phyloP scores from a whole-genome alignment of 2,888 invertebrate genomes.

The Drosophila helvetica region DNA sequence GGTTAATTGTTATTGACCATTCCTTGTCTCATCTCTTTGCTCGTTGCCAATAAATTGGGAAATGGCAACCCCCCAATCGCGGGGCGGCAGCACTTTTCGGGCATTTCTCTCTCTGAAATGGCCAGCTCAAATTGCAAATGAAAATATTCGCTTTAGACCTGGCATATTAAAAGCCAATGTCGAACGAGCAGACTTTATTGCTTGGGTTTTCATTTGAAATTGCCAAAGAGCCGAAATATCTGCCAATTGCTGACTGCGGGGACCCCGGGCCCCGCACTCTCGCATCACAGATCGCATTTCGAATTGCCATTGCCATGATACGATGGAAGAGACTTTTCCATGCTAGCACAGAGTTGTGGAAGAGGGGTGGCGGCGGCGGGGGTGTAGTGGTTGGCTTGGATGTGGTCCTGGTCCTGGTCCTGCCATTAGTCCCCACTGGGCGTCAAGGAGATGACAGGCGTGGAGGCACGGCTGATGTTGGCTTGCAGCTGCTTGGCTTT shows the following conservation, averaged over 20 bases:
- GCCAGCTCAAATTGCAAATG: constrained; percentile 22
- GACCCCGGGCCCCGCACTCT: constrained; percentile 19
- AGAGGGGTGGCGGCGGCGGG: not conserved
- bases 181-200: constrained; percentile 70
- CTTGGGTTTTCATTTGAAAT: constrained; percentile 53
- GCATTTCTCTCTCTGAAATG: not conserved
- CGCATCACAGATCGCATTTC: constrained; percentile 51
- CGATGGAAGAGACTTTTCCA: not conserved
- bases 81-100: constrained; percentile 12
- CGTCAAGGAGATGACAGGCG: constrained; percentile 33
- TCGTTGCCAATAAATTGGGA: not conserved
- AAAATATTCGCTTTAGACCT: constrained; percentile 26
- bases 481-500: constrained; percentile 74
- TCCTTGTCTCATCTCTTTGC: not conserved
- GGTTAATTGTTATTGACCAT: constrained; percentile 10
- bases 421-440: constrained; percentile 31
- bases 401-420: not conserved
- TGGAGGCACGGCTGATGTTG: constrained; percentile 60
- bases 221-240: constrained; percentile 33
- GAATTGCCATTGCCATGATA: constrained; percentile 55
- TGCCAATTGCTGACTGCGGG: constrained; percentile 42
- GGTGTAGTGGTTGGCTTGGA: not conserved
- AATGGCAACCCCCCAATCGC: constrained; percentile 2
- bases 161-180: constrained; percentile 76
- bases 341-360: constrained; percentile 56